Evolutionary conservation across 2,797 vertebrate genomes (phyloP), one percentile per base, ranked within the genome.

Genomic region (Pseudochromis fuscus): DNA sequence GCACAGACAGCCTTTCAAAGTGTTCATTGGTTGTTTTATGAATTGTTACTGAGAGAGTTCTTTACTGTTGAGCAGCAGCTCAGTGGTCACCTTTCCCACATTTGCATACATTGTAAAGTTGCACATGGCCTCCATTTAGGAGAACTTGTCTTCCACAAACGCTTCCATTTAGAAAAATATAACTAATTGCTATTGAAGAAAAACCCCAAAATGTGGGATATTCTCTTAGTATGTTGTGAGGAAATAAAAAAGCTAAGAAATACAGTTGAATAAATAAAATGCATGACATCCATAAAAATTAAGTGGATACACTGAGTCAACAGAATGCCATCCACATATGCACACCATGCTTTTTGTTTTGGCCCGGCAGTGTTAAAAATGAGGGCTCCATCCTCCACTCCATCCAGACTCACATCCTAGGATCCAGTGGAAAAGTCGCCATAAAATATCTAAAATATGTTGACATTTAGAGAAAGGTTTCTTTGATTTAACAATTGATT

Each of bases 201-300:
- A n/a, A 88, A 68, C 61, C 86, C 85, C 87, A 60, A 89, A 90
- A 89, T 70, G 77, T 78, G 85, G 85, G 83, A 80, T 76, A 10
- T 77, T 85, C 80, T 88, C 62, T 49, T 62, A 83, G 67, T 87
- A 87, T 84, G 83, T 85, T 82, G 83, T 85, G 84, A 89, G 48
- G 73, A 88, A 90, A 90, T 83, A 87, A 89, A 87, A 86, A 87
- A 81, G 80, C 76, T 84, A 91, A 77, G 87, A 91, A 91, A 92
- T 85, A 91, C 88, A 88, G 79, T 84, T 87, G 90, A 93, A 93
- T 93, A 93, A 93, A 93, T 93, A 93, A 92, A 87, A 82, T 86
- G 85, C 79, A 89, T 88, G 88, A 92, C 83, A 88, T 90, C 87
- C 81, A 87, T 89, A 87, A 84, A 90, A 88, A 79, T 77, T 53